Percentiles rank a stretch among this genome's conserved stretches.
phyloP scores from a whole-genome alignment of 1,140 invertebrate genomes.

The Zaprionus gabonicus region DNA sequence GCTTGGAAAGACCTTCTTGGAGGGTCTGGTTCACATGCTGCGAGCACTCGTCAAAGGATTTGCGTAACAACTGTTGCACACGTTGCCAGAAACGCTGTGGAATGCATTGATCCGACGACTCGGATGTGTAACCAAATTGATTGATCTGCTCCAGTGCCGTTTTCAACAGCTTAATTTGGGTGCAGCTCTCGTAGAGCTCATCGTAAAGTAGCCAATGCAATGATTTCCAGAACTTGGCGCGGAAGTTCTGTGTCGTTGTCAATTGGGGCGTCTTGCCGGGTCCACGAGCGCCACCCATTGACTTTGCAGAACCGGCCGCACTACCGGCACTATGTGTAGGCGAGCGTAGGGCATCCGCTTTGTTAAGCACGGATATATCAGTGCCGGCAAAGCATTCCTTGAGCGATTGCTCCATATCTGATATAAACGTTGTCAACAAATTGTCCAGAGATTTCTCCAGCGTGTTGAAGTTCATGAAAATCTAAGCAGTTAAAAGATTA shows the following conservation, averaged over 20 bases:
- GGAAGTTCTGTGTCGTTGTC: constrained; percentile 89
- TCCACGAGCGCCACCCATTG: constrained; percentile 72
- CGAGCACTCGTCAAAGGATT: constrained; percentile 73
- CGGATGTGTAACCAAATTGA: constrained; percentile 67
- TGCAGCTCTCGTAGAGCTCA: constrained; percentile 88
- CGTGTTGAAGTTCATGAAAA: constrained; percentile 83
- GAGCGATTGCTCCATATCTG: constrained; percentile 79
- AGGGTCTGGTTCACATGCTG: constrained; percentile 85
- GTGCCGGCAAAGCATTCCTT: constrained; percentile 84
- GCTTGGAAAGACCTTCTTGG: constrained; percentile 85
- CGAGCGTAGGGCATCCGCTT: constrained; percentile 41
- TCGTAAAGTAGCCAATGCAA: constrained; percentile 91
- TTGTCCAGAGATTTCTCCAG: constrained; percentile 79
- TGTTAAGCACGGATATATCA: constrained; percentile 77
- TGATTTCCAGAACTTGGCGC: constrained; percentile 91
- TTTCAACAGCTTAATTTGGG: constrained; percentile 87
- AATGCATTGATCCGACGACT: constrained; percentile 67
- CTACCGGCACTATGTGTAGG: constrained; percentile 38
- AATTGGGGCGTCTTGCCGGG: constrained; percentile 89
- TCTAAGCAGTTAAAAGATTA: constrained; percentile 35
- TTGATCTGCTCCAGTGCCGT: constrained; percentile 73
- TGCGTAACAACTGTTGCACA: constrained; percentile 68
- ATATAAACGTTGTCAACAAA: constrained; percentile 74
- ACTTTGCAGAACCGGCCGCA: constrained; percentile 38
- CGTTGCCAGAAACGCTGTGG: constrained; percentile 72